Evolutionary conservation across 2,888 invertebrate species (phyloP).

Genomic region (Chrysolina oricalcia): DNA sequence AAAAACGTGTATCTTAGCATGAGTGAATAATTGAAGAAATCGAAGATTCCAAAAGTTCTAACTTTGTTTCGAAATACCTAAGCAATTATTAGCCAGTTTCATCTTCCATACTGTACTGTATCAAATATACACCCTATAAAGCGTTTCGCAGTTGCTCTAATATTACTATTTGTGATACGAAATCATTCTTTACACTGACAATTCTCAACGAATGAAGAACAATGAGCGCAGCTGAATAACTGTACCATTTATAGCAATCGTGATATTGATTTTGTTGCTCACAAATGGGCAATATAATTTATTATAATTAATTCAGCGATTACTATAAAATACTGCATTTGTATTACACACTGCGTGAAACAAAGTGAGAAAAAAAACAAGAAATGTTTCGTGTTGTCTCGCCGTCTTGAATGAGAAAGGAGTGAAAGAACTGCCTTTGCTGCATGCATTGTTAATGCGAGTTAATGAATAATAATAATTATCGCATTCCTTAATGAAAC

Average conservation of each 20-base stretch:
- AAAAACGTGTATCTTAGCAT: no score
- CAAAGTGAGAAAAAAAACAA: background rate
- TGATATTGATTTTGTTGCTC: constrained; percentile 6
- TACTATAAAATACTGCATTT: constrained; percentile 21
- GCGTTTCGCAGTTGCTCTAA: no score
- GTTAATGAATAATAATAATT: constrained; percentile 24
- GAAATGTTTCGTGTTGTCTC: background rate
- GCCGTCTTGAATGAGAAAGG: constrained; percentile 21
- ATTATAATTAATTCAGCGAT: constrained; percentile 20
- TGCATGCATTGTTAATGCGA: constrained; percentile 24
- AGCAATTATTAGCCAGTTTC: no score
- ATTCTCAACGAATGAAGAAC: background rate
- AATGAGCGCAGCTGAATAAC: constrained; percentile 17
- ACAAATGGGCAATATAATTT: constrained; percentile 17
- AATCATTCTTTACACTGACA: background rate
- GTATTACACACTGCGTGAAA: constrained; percentile 15
- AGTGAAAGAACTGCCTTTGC: constrained; percentile 22
- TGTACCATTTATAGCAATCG: constrained; percentile 2
- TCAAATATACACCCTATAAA: no score
- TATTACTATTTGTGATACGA: background rate
- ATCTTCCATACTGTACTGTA: no score
- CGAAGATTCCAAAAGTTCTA: no score
- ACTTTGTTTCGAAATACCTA: no score
- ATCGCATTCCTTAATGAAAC: constrained; percentile 26
- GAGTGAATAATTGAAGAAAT: no score